Evolutionary conservation across 2,888 invertebrate genomes (phyloP), one percentile per base, ranked within the genome.

Genomic region (Plebejus anna): DNA sequence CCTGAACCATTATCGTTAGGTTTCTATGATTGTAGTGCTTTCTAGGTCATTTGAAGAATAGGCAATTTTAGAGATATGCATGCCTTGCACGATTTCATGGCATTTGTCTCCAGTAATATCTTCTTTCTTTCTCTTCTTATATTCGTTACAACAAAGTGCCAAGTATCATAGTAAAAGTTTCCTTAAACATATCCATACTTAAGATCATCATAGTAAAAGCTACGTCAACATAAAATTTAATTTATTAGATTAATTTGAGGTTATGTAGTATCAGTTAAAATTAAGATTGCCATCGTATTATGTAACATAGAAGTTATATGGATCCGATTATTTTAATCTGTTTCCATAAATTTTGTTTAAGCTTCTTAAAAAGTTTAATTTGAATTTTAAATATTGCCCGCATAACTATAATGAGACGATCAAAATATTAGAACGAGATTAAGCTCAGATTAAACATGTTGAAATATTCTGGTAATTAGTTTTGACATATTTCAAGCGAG

Each of bases 331-430:
- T 73, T 73, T 51, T 73, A 73, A 73, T 73, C 73, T 73, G 73
- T 55, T 73, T 73, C 73, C 73, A 73, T 73, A 73, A 73, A 73
- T 73, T 73, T 73, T 13, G 32, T 73, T 32, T 73, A 73, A 73
- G 73, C 73, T 73, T 73, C 73, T 73, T 73, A 73, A 73, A 73
- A 73, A 73, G 66, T 47, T 47, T 51, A 42, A 72, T 72, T 72
- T 57, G 28, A 55, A 57, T 72, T 57, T 71, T 57, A 76, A 57
- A 76, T 57, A 71, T 72, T 22, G 47, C 22, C 38, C 55, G 42
- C 51, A 71, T 51, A 66, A 36, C 36, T 38, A 70, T 70, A 76
- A 76, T 55, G 36, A 71, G 38, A 72, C 38, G 57, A 22, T 71
- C 32, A 71, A 75, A 66, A 75, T 55, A 51, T 73, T 73, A 73